phyloP scores from a whole-genome alignment of 1,140 invertebrate species.

The Lamellibrachia luymesi region DNA sequence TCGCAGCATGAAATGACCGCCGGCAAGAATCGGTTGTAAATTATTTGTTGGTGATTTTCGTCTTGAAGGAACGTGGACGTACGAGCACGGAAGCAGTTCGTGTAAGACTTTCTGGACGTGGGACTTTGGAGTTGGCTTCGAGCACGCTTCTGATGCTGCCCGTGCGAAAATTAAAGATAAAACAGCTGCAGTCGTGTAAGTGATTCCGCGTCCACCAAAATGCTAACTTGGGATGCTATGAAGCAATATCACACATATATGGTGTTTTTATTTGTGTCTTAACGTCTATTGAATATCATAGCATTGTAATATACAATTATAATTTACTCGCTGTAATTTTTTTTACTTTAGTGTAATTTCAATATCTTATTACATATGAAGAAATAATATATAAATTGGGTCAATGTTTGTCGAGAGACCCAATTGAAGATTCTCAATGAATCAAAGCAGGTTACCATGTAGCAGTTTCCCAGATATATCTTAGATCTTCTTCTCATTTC shows the following conservation, averaged over 20 bases:
- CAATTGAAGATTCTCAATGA: neutral
- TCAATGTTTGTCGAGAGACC: neutral
- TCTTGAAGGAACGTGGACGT: slow-evolving; percentile 5
- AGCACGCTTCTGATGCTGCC: neutral
- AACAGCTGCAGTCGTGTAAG: slow-evolving; percentile 8
- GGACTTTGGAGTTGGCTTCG: slow-evolving; percentile 16
- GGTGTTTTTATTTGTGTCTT: no score
- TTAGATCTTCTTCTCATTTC: no score
- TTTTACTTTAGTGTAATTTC: no score
- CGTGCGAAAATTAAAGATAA: slow-evolving; percentile 11
- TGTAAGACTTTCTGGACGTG: slow-evolving; percentile 2
- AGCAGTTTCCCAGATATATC: neutral
- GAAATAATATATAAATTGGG: no score
- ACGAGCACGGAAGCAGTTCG: slow-evolving; percentile 15
- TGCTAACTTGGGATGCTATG: no score
- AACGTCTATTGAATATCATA: no score
- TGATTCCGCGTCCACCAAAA: neutral
- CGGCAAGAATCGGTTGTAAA: neutral
- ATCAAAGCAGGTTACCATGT: neutral
- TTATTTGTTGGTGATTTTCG: neutral
- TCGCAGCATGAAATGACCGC: neutral
- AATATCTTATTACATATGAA: no score
- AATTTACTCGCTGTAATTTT: no score
- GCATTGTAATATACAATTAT: no score
- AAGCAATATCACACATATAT: neutral